These are phyloP conservation scores for Disparrhopalites patrizii DNA, from an alignment of 2,888 invertebrate genomes.

Conservation along the genomic window DNA sequence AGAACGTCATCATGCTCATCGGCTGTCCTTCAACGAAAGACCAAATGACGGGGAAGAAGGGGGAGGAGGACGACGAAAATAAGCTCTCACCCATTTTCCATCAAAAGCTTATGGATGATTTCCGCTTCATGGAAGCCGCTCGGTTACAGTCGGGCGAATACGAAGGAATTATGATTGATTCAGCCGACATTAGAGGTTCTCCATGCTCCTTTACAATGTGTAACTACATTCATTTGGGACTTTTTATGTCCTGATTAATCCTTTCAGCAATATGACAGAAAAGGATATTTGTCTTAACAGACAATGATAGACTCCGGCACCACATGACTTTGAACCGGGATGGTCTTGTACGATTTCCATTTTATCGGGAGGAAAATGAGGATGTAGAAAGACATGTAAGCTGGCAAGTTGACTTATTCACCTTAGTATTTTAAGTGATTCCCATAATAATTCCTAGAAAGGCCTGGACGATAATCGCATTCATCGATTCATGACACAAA, in stretches of 20 bases:
- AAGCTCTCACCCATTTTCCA: slow-evolving; percentile 21
- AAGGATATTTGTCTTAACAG: too few species aligned
- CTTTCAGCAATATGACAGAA: too few species aligned
- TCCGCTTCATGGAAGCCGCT: slow-evolving; percentile 43
- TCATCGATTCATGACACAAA: slow-evolving; percentile 32
- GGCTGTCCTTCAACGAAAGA: neutral
- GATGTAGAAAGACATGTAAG: too few species aligned
- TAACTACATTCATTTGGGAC: too few species aligned
- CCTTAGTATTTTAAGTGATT: too few species aligned
- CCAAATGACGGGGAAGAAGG: neutral
- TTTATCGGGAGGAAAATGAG: neutral
- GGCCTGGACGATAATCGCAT: slow-evolving; percentile 34
- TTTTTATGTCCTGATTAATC: too few species aligned
- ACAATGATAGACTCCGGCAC: too few species aligned
- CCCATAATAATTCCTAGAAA: neutral
- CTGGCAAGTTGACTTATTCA: too few species aligned
- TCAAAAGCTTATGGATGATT: slow-evolving; percentile 43
- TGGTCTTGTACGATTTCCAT: neutral
- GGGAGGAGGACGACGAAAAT: neutral
- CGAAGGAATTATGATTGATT: slow-evolving; percentile 31
- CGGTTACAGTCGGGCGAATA: slow-evolving; percentile 35
- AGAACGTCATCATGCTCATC: too few species aligned
- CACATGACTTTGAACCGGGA: neutral
- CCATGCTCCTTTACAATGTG: too few species aligned
- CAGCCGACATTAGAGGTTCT: too few species aligned